phyloP scores from a whole-genome alignment of 1,140 invertebrate genomes.

The Nymphalis io region DNA sequence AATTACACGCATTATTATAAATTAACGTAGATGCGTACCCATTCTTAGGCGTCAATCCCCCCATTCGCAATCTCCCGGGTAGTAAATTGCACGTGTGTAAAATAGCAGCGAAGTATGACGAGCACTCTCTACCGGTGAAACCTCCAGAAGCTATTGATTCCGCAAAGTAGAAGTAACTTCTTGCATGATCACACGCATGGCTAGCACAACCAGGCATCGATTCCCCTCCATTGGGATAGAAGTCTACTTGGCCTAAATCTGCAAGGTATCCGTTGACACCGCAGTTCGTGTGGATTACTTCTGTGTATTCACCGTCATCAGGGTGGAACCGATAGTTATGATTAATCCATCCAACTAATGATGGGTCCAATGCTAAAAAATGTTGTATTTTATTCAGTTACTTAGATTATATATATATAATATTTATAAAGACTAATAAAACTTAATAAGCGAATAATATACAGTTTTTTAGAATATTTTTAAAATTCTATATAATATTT shows the following conservation, averaged over 20 bases:
- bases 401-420: too few relatives aligned
- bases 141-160: conserved; percentile 56
- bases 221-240: conserved; percentile 84
- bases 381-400: too few relatives aligned
- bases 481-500: too few relatives aligned
- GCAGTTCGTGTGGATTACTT: conserved; percentile 84
- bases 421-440: too few relatives aligned
- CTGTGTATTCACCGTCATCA: conserved; percentile 81
- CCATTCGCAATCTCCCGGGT: conserved; percentile 51
- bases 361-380: conserved; percentile 77
- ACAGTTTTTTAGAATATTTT: too few relatives aligned
- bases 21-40: conserved; percentile 44
- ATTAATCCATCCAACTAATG: conserved; percentile 69
- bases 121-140: conserved; percentile 56
- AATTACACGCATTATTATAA: too few relatives aligned
- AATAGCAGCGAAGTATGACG: conserved; percentile 52
- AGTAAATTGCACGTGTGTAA: conserved; percentile 37
- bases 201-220: conserved; percentile 84
- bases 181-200: conserved; percentile 60
- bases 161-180: conserved; percentile 58
- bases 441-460: too few relatives aligned
- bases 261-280: conserved; percentile 71
- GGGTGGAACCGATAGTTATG: conserved; percentile 76
- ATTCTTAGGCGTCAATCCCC: conserved; percentile 55
- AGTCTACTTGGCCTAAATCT: conserved; percentile 83